Conservation (phyloP, 2,113 vertebrate species). For the Ornithorhynchus anatinus region DNA sequence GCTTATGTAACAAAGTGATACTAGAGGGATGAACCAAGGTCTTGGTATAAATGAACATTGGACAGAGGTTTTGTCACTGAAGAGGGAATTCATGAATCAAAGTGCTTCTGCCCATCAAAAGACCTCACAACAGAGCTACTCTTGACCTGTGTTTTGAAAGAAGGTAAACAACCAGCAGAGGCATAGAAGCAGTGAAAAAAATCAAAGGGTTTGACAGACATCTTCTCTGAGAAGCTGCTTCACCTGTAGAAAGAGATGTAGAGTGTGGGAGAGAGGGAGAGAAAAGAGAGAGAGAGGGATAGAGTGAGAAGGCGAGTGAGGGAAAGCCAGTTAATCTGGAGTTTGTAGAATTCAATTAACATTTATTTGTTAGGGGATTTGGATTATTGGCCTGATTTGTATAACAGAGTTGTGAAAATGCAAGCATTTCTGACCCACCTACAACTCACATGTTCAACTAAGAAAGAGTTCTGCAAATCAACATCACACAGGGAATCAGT, state of each 20-base stretch:
- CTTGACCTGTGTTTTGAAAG: not conserved
- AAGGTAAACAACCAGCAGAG: not conserved
- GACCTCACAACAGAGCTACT: not conserved
- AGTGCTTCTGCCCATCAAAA: not conserved
- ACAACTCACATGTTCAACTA: not conserved
- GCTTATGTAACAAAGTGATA: not conserved
- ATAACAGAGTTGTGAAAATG: not conserved
- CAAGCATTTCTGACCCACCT: not conserved
- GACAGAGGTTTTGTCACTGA: not conserved
- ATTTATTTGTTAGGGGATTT: accelerated
- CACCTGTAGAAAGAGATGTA: not conserved
- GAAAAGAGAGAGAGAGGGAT: no score
- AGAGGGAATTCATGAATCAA: not conserved
- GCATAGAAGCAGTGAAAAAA: no score
- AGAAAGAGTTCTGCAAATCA: not conserved
- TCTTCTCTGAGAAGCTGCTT: not conserved
- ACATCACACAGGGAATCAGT: not conserved
- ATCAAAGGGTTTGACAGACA: not conserved
- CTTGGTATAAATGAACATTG: not conserved
- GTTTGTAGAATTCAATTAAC: not conserved
- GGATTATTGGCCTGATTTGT: not conserved
- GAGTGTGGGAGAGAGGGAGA: not conserved
- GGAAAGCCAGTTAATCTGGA: not conserved
- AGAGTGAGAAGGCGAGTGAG: no score
- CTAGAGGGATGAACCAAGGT: no score